A percentile compares a stretch with the other conserved stretches of the same genome.
Evolutionary conservation across 1,140 invertebrate species (phyloP).

Genomic region (Matsumurasca onukii): DNA sequence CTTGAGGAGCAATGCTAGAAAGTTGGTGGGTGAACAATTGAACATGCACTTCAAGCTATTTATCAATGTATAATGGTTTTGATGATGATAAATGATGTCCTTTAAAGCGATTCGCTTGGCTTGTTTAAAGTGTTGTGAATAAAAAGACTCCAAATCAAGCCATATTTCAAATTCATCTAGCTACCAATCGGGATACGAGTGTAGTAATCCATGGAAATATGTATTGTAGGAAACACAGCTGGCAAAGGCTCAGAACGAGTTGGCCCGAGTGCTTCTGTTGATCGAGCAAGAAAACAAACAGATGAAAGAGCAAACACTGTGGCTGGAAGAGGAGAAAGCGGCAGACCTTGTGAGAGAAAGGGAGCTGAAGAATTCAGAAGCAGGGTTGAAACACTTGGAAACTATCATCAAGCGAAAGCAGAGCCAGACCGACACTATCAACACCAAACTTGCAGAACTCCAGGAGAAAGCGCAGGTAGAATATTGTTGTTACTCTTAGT

Average conservation of each 20-base stretch:
- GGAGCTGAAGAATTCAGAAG: constrained; percentile 13
- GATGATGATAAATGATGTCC: too few relatives aligned
- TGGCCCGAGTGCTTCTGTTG: constrained; percentile 21
- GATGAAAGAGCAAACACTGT: constrained; percentile 7
- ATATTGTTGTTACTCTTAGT: neutral
- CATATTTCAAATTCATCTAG: too few relatives aligned
- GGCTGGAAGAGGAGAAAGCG: constrained; percentile 7
- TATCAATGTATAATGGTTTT: too few relatives aligned
- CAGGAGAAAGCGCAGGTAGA: constrained; percentile 10
- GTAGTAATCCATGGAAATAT: too few relatives aligned
- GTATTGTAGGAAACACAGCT: constrained; percentile 24
- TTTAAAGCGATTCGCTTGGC: too few relatives aligned
- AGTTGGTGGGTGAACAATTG: too few relatives aligned
- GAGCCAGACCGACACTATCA: neutral
- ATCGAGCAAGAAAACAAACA: constrained; percentile 25
- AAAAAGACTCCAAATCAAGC: too few relatives aligned
- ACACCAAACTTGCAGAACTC: constrained; percentile 13
- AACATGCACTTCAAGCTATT: too few relatives aligned
- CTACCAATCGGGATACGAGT: too few relatives aligned
- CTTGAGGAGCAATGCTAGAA: neutral
- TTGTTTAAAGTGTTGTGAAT: too few relatives aligned
- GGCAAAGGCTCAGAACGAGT: constrained; percentile 5
- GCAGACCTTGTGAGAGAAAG: neutral
- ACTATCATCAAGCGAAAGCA: neutral
- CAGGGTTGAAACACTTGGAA: constrained; percentile 2